Conservation (phyloP, 2,888 invertebrate species). For the Acronicta alni region DNA sequence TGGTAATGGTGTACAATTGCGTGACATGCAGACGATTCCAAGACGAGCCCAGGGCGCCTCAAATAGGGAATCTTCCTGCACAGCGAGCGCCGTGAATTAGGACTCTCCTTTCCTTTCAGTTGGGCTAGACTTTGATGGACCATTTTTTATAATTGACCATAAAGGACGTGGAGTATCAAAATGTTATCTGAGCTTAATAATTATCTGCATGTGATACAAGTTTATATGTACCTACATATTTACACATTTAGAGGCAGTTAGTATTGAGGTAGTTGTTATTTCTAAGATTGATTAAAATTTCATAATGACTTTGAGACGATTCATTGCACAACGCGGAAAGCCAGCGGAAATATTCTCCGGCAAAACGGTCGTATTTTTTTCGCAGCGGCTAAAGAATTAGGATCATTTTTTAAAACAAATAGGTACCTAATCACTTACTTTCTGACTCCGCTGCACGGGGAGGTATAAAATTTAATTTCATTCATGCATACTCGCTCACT, state of each 20-base stretch:
- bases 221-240: slow-evolving; percentile 10
- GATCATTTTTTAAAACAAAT: slow-evolving; percentile 1
- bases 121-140: slow-evolving; percentile 16
- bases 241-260: slow-evolving; percentile 11
- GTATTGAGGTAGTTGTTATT: no score
- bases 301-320: slow-evolving; percentile 8
- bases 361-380: slow-evolving; percentile 21
- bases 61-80: slow-evolving; percentile 9
- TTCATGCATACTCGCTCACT: neutral
- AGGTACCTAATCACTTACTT: no score
- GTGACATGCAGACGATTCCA: slow-evolving; percentile 6
- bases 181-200: neutral
- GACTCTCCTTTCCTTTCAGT: slow-evolving; percentile 11
- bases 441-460: neutral
- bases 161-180: slow-evolving; percentile 12
- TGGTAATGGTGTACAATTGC: slow-evolving; percentile 5
- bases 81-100: neutral
- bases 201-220: slow-evolving; percentile 1
- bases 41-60: slow-evolving; percentile 5
- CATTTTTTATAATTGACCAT: slow-evolving; percentile 5
- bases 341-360: slow-evolving; percentile 20
- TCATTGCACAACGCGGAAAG: slow-evolving; percentile 18
- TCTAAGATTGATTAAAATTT: slow-evolving; percentile 11
- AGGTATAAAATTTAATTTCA: neutral
- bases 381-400: slow-evolving; percentile 12